These are phyloP conservation scores for Alitta virens DNA, from an alignment of 2,888 invertebrate species.

Conservation along the genomic window DNA sequence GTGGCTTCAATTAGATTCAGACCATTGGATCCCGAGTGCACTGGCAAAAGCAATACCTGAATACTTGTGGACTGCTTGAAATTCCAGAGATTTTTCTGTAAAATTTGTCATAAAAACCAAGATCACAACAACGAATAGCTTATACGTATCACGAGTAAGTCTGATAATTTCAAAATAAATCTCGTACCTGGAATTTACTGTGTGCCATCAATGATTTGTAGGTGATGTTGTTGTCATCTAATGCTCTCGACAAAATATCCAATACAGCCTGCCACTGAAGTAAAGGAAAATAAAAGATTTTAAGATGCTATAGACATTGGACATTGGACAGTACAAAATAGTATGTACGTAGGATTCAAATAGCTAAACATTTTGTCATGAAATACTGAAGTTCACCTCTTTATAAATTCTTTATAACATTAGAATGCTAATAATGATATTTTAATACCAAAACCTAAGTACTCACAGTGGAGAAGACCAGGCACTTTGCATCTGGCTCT, in stretches of 20 bases:
- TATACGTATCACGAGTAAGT: too few relatives aligned
- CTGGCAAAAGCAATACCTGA: slow-evolving; percentile 66
- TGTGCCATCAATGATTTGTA: slow-evolving; percentile 49
- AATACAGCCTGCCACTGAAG: slow-evolving; percentile 59
- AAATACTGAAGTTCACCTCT: too few relatives aligned
- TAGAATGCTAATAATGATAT: too few relatives aligned
- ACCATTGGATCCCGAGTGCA: slow-evolving; percentile 72
- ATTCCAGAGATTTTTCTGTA: slow-evolving; percentile 44
- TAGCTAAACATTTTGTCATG: too few relatives aligned
- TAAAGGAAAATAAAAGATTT: slow-evolving; percentile 10
- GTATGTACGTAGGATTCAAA: too few relatives aligned
- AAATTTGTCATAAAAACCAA: background rate
- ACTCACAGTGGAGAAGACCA: slow-evolving; percentile 67
- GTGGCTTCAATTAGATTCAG: slow-evolving; percentile 77
- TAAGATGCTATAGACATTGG: too few relatives aligned
- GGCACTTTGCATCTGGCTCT: slow-evolving; percentile 65
- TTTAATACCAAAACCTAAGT: too few relatives aligned
- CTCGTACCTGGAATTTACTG: slow-evolving; percentile 55
- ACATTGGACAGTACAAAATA: too few relatives aligned
- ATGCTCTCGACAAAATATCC: slow-evolving; percentile 61
- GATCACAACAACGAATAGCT: too few relatives aligned
- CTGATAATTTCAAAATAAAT: background rate
- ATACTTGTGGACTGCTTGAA: slow-evolving; percentile 48
- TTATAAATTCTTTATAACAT: too few relatives aligned
- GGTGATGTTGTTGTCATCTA: slow-evolving; percentile 62